Percentiles rank a stretch among this genome's conserved stretches.
These are phyloP conservation scores for Lymantria monacha DNA, from an alignment of 2,888 invertebrate species.

Conservation along the genomic window DNA sequence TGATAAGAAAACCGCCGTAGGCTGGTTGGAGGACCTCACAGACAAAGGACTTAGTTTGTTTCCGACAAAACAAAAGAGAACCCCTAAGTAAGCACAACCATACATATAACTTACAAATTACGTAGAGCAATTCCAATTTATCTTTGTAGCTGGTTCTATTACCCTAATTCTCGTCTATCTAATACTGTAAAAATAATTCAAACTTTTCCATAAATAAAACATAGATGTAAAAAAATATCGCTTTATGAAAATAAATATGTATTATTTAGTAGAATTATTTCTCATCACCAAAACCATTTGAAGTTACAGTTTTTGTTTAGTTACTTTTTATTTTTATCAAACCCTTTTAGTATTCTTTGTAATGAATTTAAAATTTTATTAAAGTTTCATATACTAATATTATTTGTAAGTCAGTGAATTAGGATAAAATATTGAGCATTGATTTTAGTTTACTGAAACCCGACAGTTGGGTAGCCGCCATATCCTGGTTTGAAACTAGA, in stretches of 20 bases:
- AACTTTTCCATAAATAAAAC: slow-evolving; percentile 9
- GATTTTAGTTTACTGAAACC: neutral
- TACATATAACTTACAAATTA: slow-evolving; percentile 59
- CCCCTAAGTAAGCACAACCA: slow-evolving; percentile 61
- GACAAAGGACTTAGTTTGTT: slow-evolving; percentile 70
- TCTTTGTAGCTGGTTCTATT: slow-evolving; percentile 47
- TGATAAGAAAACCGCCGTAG: slow-evolving; percentile 67
- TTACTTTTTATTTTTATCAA: too few species aligned
- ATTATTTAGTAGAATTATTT: too few species aligned
- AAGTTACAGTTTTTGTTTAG: neutral
- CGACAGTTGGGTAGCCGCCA: slow-evolving; percentile 15
- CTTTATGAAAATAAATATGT: too few species aligned
- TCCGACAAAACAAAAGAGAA: slow-evolving; percentile 64
- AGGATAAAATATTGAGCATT: slow-evolving; percentile 14
- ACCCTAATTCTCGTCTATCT: slow-evolving; percentile 34
- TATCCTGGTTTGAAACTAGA: slow-evolving; percentile 34
- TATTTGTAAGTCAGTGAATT: neutral
- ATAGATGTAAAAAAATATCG: neutral
- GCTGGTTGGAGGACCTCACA: slow-evolving; percentile 42
- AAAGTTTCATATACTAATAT: neutral
- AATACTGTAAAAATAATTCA: slow-evolving; percentile 28
- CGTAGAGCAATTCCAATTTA: slow-evolving; percentile 53
- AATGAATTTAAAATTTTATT: neutral
- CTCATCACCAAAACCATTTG: neutral
- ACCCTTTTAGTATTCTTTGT: too few species aligned